phyloP scores from a whole-genome alignment of 2,113 vertebrate species.

The Indicator indicator region DNA sequence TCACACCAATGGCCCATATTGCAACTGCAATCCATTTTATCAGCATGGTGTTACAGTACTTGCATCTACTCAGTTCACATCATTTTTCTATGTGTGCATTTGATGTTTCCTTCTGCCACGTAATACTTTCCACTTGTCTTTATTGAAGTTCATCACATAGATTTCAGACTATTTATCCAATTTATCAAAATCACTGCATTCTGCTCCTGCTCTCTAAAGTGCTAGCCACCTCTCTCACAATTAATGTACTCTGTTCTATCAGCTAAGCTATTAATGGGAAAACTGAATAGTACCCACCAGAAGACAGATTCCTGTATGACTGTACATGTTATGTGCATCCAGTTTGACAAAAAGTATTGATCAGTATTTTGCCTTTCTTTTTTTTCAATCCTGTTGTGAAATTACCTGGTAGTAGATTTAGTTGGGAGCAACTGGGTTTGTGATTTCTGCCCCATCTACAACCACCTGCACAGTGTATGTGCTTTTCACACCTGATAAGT shows the following conservation, averaged over 20 bases:
- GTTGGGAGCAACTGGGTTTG: background rate
- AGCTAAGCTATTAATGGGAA: conserved; percentile 15
- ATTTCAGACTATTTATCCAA: conserved; percentile 26
- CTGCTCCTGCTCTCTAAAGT: background rate
- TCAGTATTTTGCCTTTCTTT: background rate
- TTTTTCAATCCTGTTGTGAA: background rate
- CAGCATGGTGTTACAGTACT: background rate
- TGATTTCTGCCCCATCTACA: background rate
- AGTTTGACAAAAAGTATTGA: background rate
- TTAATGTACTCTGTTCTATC: background rate
- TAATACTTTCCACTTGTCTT: conserved; percentile 8
- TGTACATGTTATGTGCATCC: background rate
- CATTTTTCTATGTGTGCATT: background rate
- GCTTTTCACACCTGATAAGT: background rate
- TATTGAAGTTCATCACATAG: conserved; percentile 28
- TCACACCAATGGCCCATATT: background rate
- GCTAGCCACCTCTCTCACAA: background rate
- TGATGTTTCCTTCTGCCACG: background rate
- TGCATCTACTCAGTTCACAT: background rate
- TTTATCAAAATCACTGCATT: background rate
- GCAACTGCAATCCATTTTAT: background rate
- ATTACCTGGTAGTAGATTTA: background rate
- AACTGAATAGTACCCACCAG: background rate
- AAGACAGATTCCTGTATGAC: background rate
- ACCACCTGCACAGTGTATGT: background rate